These are phyloP conservation scores for Pygmarrhopalites habei DNA, from an alignment of 1,140 invertebrate species.

Conservation along the genomic window DNA sequence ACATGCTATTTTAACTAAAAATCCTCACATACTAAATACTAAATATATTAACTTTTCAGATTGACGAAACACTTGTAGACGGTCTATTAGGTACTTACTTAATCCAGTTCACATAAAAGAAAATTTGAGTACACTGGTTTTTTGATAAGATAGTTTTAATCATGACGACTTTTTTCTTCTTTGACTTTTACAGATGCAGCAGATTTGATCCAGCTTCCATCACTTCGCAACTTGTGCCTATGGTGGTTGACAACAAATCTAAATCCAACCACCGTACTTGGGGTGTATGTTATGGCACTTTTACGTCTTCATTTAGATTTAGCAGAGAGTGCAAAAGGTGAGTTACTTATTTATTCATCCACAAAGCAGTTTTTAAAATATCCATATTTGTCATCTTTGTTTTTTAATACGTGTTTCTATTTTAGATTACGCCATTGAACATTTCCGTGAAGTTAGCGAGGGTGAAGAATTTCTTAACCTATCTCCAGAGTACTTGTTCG, in stretches of 20 bases:
- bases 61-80: constrained; percentile 53
- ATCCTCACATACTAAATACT: too few species aligned
- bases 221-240: constrained; percentile 48
- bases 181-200: too few species aligned
- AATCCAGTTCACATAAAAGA: too few species aligned
- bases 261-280: constrained; percentile 50
- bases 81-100: too few species aligned
- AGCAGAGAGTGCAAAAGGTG: constrained; percentile 47
- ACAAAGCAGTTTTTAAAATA: too few species aligned
- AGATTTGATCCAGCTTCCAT: constrained; percentile 48
- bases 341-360: too few species aligned
- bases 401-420: too few species aligned
- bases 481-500: constrained; percentile 46
- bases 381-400: too few species aligned
- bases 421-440: constrained; percentile 49
- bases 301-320: constrained; percentile 50
- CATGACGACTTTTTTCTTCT: too few species aligned
- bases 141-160: too few species aligned
- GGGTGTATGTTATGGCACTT: constrained; percentile 50
- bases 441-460: constrained; percentile 50
- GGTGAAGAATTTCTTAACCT: constrained; percentile 53
- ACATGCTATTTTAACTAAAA: too few species aligned
- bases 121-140: too few species aligned
- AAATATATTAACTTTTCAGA: constrained; percentile 37
- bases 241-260: constrained; percentile 51